Evolutionary conservation across 1,140 invertebrate species (phyloP).

Genomic region (Pseudobourletiella spinata): DNA sequence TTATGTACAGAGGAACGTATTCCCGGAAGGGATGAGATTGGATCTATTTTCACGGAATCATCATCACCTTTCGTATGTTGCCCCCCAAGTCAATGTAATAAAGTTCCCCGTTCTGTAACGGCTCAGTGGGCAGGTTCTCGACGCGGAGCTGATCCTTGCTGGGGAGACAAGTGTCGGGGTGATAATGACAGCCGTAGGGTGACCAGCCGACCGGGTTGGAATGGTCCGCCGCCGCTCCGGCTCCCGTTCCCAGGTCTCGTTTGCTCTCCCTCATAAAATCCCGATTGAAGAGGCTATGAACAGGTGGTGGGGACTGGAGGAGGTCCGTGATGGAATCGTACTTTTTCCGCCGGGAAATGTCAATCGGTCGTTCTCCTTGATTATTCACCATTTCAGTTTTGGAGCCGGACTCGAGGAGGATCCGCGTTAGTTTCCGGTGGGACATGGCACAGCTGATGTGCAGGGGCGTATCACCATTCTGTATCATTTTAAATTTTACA

Average conservation of each 20-base stretch:
- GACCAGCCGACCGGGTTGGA: slow-evolving; percentile 57
- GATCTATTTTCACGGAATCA: too few species aligned
- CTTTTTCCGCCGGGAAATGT: slow-evolving; percentile 80
- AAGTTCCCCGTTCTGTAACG: slow-evolving; percentile 77
- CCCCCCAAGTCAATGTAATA: slow-evolving; percentile 93
- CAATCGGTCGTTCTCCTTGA: slow-evolving; percentile 80
- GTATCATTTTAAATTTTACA: slow-evolving; percentile 4
- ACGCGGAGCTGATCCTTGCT: slow-evolving; percentile 42
- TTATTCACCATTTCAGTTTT: slow-evolving; percentile 12
- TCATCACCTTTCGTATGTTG: slow-evolving; percentile 75
- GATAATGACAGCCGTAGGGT: slow-evolving; percentile 82
- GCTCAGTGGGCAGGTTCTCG: slow-evolving; percentile 73
- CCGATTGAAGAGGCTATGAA: slow-evolving; percentile 19
- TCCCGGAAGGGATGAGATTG: too few species aligned
- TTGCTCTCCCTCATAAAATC: slow-evolving; percentile 8
- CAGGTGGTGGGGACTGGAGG: slow-evolving; percentile 51
- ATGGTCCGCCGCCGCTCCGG: slow-evolving; percentile 41
- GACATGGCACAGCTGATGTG: slow-evolving; percentile 86
- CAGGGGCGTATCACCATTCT: slow-evolving; percentile 88
- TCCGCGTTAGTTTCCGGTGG: slow-evolving; percentile 67
- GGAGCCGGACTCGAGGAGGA: slow-evolving; percentile 51
- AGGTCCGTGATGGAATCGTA: slow-evolving; percentile 70
- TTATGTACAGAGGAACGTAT: too few species aligned
- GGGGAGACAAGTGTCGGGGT: slow-evolving; percentile 56
- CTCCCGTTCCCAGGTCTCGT: slow-evolving; percentile 36